phyloP scores from a whole-genome alignment of 2,888 invertebrate genomes.

The Spodoptera exigua region DNA sequence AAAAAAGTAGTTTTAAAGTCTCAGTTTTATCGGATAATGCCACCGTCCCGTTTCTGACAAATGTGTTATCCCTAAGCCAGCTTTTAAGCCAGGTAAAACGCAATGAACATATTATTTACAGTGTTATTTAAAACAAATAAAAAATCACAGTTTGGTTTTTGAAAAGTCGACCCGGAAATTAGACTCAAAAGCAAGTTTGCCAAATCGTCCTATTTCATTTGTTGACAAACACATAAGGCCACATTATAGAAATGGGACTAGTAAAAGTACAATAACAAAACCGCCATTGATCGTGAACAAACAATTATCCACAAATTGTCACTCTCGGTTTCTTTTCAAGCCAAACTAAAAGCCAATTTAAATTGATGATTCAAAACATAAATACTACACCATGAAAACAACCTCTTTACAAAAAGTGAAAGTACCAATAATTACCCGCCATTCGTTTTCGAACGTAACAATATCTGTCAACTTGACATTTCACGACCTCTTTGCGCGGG shows the following conservation, averaged over 20 bases:
- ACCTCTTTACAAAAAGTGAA: slow-evolving; percentile 55
- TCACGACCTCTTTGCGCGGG: slow-evolving; percentile 30
- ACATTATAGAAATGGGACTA: neutral
- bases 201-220: no score
- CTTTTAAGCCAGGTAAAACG: no score
- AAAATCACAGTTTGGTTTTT: no score
- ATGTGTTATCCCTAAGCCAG: no score
- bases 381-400: slow-evolving; percentile 44
- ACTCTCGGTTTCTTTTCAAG: slow-evolving; percentile 21
- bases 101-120: no score
- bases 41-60: no score
- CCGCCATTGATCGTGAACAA: neutral
- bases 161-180: no score
- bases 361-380: slow-evolving; percentile 22
- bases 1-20: no score
- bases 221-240: no score
- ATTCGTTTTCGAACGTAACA: slow-evolving; percentile 53
- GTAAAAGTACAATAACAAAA: slow-evolving; percentile 6
- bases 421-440: slow-evolving; percentile 52
- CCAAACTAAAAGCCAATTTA: slow-evolving; percentile 3
- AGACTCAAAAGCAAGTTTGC: no score
- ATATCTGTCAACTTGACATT: slow-evolving; percentile 54
- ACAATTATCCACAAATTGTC: neutral
- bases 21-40: no score
- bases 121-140: no score